Conservation (phyloP, 1,140 invertebrate genomes). For the Meloidogyne exigua region DNA sequence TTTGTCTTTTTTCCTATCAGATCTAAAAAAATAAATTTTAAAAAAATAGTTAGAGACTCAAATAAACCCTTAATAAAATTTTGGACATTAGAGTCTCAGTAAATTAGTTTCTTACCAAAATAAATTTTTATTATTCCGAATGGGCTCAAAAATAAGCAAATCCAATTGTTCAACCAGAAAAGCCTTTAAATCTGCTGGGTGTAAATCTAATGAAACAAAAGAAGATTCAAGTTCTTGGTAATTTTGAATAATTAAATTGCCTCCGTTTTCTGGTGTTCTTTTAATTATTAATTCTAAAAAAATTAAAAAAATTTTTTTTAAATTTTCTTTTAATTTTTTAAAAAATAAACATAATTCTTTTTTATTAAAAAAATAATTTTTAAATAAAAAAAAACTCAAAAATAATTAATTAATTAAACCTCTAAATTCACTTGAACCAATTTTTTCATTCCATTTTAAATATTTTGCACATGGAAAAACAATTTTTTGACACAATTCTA, state of each 20-base stretch:
- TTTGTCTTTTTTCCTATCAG: no score
- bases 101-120: not conserved
- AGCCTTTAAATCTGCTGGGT: conserved; percentile 57
- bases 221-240: conserved; percentile 41
- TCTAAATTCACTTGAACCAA: not conserved
- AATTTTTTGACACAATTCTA: conserved; percentile 44
- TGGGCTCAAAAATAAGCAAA: not conserved
- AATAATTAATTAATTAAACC: not conserved
- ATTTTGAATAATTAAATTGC: conserved; percentile 43
- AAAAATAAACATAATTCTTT: no score
- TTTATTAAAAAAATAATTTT: no score
- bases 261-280: conserved; percentile 53
- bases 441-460: conserved; percentile 16
- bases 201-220: conserved; percentile 44
- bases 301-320: conserved; percentile 11
- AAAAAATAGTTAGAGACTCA: no score
- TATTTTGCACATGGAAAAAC: conserved; percentile 45
- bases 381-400: not conserved
- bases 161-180: conserved; percentile 7
- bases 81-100: no score
- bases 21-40: no score
- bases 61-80: no score
- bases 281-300: conserved; percentile 47
- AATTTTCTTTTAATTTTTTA: conserved; percentile 44
- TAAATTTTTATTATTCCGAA: conserved; percentile 1